Conservation (phyloP, 2,888 invertebrate genomes). For the Caenorhabditis zanzibari region DNA sequence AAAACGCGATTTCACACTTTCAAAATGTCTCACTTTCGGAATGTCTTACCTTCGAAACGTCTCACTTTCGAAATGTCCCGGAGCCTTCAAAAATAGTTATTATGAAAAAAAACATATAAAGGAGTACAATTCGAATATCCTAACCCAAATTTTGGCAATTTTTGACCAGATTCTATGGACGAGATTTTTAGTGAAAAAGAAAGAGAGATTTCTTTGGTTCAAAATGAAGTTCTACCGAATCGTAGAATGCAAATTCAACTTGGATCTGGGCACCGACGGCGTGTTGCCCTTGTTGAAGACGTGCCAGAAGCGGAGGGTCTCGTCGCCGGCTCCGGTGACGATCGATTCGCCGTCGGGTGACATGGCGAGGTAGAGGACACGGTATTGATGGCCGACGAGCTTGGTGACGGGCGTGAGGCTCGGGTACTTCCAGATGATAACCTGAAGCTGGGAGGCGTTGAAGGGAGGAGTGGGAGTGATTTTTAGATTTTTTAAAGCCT, state of each 20-base stretch:
- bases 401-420: slow-evolving; percentile 97
- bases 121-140: slow-evolving; percentile 38
- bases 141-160: slow-evolving; percentile 31
- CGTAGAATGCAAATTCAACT: slow-evolving; percentile 73
- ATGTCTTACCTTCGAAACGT: too few species aligned
- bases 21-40: too few species aligned
- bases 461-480: background rate
- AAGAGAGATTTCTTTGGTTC: background rate
- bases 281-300: slow-evolving; percentile 91
- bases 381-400: slow-evolving; percentile 95
- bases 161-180: slow-evolving; percentile 30
- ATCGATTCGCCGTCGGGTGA: slow-evolving; percentile 99
- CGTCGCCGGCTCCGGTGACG: slow-evolving; percentile 98
- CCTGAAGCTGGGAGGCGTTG: slow-evolving; percentile 84
- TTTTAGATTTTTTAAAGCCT: background rate
- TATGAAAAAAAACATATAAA: background rate
- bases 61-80: too few species aligned
- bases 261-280: slow-evolving; percentile 68
- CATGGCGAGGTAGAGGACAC: slow-evolving; percentile 95
- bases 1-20: too few species aligned
- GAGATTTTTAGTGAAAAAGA: slow-evolving; percentile 6
- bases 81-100: too few species aligned
- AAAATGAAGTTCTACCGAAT: slow-evolving; percentile 60
- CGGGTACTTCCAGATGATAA: slow-evolving; percentile 99
- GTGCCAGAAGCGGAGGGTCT: slow-evolving; percentile 98